Evolutionary conservation across 2,113 vertebrate genomes (phyloP).

Genomic region (Nothocercus julius): DNA sequence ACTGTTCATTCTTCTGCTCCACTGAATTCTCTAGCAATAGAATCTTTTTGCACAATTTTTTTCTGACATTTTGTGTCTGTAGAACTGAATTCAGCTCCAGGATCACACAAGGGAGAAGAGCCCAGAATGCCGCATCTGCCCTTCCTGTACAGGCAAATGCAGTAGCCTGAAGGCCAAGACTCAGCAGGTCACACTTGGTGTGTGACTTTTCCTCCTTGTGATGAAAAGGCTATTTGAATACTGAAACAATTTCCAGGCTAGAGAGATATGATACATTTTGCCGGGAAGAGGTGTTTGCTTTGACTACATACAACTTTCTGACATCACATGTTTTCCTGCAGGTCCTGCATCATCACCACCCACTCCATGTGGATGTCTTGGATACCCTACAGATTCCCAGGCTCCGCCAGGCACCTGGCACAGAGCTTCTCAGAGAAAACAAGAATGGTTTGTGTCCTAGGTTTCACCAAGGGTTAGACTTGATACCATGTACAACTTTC

Average conservation of each 20-base stretch:
- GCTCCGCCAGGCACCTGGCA: neutral
- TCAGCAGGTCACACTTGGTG: neutral
- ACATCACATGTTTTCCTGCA: rapidly evolving
- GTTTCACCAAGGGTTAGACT: neutral
- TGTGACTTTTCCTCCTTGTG: neutral
- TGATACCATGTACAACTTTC: neutral
- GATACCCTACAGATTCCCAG: neutral
- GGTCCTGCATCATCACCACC: rapidly evolving
- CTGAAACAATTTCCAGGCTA: neutral
- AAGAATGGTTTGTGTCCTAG: neutral
- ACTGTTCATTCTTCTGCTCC: neutral
- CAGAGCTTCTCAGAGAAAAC: neutral
- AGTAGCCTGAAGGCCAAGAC: neutral
- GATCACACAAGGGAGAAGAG: neutral
- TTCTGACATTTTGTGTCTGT: neutral
- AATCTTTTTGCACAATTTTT: neutral
- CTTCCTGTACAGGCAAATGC: neutral
- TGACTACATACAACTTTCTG: neutral
- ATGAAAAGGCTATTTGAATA: neutral
- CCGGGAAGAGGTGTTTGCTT: neutral
- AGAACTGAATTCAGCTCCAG: neutral
- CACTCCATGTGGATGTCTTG: rapidly evolving
- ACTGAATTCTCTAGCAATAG: neutral
- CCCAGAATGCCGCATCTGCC: neutral
- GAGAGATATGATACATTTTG: neutral